A percentile compares a stretch with the other conserved stretches of the same genome.
phyloP scores from a whole-genome alignment of 2,888 invertebrate species.

The Abrostola tripartita region DNA sequence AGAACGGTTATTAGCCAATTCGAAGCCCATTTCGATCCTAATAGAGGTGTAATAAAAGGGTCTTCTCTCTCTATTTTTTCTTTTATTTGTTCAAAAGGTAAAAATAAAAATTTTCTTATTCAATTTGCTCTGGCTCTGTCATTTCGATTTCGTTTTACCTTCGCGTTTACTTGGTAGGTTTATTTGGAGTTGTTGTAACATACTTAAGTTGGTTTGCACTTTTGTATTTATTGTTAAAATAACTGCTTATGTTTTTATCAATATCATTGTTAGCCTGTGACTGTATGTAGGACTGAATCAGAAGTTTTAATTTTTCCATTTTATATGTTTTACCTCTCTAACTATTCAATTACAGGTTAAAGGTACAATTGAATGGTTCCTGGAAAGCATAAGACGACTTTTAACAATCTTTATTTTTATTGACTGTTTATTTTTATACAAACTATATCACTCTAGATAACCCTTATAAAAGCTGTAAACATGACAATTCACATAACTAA shows the following conservation, averaged over 20 bases:
- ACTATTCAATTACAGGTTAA: no score
- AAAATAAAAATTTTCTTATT: slow-evolving; percentile 76
- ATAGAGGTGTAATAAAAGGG: slow-evolving; percentile 87
- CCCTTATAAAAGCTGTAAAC: no score
- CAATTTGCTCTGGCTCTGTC: slow-evolving; percentile 70
- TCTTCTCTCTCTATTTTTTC: slow-evolving; percentile 79
- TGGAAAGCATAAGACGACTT: no score
- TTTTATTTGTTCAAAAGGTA: slow-evolving; percentile 78
- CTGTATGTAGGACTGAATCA: no score
- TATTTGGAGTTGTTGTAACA: slow-evolving; percentile 14
- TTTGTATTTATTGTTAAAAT: neutral
- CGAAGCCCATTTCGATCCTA: slow-evolving; percentile 85
- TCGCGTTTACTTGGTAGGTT: slow-evolving; percentile 28
- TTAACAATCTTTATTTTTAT: no score
- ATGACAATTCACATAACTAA: no score
- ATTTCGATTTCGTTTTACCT: slow-evolving; percentile 57
- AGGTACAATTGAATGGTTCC: no score
- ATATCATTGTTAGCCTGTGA: no score
- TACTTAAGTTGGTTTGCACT: neutral
- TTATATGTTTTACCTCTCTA: no score
- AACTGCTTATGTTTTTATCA: neutral
- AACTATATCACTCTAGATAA: no score
- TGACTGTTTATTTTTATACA: no score
- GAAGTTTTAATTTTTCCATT: no score
- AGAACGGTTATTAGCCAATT: slow-evolving; percentile 88